Conservation (phyloP, 2,113 vertebrate genomes). For the Apodemus sylvaticus region DNA sequence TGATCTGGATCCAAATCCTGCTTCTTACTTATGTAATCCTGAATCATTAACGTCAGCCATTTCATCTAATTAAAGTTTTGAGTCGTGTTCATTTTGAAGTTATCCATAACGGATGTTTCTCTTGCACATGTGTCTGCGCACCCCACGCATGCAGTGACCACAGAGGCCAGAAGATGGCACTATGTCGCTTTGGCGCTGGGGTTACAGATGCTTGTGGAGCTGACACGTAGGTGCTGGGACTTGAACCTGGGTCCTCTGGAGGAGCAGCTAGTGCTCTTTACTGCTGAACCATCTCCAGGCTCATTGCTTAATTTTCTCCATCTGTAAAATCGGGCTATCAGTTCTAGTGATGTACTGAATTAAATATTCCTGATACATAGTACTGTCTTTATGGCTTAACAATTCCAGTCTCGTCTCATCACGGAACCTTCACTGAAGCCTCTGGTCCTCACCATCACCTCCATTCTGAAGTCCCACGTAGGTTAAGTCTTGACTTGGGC, state of each 20-base stretch:
- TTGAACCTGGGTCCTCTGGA: neutral
- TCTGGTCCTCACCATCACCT: neutral
- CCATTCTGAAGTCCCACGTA: slow-evolving; percentile 2
- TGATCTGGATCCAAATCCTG: neutral
- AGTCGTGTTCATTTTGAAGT: neutral
- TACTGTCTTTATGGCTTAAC: neutral
- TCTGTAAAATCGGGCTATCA: neutral
- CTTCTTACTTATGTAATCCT: neutral
- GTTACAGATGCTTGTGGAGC: neutral
- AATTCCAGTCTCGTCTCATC: slow-evolving; percentile 32
- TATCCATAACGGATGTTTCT: neutral
- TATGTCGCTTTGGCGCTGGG: neutral
- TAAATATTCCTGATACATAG: neutral
- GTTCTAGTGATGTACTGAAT: neutral
- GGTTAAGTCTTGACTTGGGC: neutral
- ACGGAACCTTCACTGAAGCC: neutral
- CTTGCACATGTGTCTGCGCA: neutral
- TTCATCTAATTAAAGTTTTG: neutral
- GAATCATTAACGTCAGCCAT: neutral
- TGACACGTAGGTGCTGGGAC: neutral
- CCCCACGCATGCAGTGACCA: neutral
- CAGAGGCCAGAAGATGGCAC: neutral
- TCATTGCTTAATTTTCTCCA: neutral
- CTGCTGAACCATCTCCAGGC: neutral
- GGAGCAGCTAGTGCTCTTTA: neutral